A percentile compares a stretch with the other conserved stretches of the same genome.
Evolutionary conservation across 2,888 invertebrate genomes (phyloP).

Genomic region (Meta bourneti): DNA sequence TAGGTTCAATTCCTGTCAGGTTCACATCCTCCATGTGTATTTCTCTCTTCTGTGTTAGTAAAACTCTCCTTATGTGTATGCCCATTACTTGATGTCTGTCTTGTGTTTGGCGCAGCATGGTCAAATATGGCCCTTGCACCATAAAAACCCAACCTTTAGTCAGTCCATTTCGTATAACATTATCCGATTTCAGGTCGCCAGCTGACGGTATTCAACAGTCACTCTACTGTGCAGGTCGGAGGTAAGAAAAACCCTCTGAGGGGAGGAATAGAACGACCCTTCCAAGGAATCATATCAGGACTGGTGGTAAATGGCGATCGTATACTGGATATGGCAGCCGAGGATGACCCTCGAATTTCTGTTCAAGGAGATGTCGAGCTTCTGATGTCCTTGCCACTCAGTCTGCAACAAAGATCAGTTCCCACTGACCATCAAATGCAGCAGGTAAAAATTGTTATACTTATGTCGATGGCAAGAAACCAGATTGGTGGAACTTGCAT

Average conservation of each 20-base stretch:
- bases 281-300: conserved; percentile 93
- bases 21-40: too few species aligned
- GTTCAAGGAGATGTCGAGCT: conserved; percentile 90
- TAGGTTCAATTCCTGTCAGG: too few species aligned
- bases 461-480: too few species aligned
- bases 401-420: conserved; percentile 61
- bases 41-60: too few species aligned
- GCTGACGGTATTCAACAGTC: conserved; percentile 93
- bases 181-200: conserved; percentile 84
- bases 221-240: conserved; percentile 93
- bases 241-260: conserved; percentile 87
- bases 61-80: too few species aligned
- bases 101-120: too few species aligned
- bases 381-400: conserved; percentile 78
- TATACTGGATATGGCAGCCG: conserved; percentile 89
- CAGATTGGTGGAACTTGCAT: too few species aligned
- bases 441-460: conserved; percentile 29
- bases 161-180: too few species aligned
- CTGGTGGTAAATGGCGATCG: conserved; percentile 93
- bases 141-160: too few species aligned
- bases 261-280: conserved; percentile 88
- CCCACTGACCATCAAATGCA: conserved; percentile 61
- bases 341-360: conserved; percentile 88
- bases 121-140: too few species aligned
- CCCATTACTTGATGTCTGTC: too few species aligned